Conservation (phyloP, 2,888 invertebrate species). For the Myopa testacea region DNA sequence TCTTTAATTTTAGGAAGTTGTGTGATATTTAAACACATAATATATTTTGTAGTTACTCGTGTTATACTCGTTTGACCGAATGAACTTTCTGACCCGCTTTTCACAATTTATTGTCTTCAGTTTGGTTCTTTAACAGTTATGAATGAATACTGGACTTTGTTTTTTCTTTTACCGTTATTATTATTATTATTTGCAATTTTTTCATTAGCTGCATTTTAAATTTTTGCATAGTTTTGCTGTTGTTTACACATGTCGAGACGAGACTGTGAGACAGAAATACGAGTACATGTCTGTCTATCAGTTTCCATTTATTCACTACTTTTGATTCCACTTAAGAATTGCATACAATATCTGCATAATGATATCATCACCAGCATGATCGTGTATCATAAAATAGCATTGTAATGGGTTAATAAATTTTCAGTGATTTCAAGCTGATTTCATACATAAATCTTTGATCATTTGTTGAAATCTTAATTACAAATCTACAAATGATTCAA, state of each 20-base stretch:
- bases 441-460: too few species aligned
- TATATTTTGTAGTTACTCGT: background rate
- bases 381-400: background rate
- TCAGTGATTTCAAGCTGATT: background rate
- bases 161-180: background rate
- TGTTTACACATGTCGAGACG: background rate
- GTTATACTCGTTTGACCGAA: too few species aligned
- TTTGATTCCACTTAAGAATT: background rate
- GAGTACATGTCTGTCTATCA: background rate
- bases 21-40: slow-evolving; percentile 26
- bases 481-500: too few species aligned
- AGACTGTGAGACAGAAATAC: background rate
- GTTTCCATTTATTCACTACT: background rate
- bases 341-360: slow-evolving; percentile 17
- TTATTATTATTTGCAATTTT: background rate
- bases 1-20: slow-evolving; percentile 27
- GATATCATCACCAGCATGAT: slow-evolving; percentile 8
- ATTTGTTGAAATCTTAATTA: too few species aligned
- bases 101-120: background rate
- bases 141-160: background rate
- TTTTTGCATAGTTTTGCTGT: background rate
- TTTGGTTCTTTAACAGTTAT: background rate
- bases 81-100: slow-evolving; percentile 30
- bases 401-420: slow-evolving; percentile 12
- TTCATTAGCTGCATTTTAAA: slow-evolving; percentile 29